phyloP scores from a whole-genome alignment of 2,797 vertebrate species.

The Microctenopoma stevenorrisi region DNA sequence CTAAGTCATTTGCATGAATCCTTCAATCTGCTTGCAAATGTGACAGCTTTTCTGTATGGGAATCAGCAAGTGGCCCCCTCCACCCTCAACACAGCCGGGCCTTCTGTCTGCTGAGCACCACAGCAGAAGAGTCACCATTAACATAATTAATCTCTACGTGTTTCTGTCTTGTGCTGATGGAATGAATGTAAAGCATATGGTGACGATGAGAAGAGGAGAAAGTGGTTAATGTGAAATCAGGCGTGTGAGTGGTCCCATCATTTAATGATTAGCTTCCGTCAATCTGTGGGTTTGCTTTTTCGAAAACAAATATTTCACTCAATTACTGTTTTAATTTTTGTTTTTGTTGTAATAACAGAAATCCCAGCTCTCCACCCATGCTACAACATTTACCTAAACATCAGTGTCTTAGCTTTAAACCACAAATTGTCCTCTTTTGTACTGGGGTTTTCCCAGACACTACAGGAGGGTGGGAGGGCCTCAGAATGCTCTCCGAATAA shows the following conservation, averaged over 20 bases:
- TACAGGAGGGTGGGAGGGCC: constrained; percentile 61
- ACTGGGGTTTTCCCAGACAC: constrained; percentile 64
- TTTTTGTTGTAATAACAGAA: constrained; percentile 41
- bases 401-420: constrained; percentile 48
- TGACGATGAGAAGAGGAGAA: constrained; percentile 57
- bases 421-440: constrained; percentile 52
- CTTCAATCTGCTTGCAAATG: constrained; percentile 55
- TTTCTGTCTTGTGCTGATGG: constrained; percentile 35
- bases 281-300: constrained; percentile 26
- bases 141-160: constrained; percentile 73
- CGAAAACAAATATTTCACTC: constrained; percentile 22
- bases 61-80: constrained; percentile 40
- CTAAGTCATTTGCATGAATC: constrained; percentile 71
- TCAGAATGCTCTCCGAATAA: constrained; percentile 59
- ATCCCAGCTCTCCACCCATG: constrained; percentile 28
- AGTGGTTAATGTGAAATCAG: constrained; percentile 54
- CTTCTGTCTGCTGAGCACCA: constrained; percentile 44
- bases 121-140: constrained; percentile 62
- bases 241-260: constrained; percentile 28
- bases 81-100: neutral
- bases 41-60: constrained; percentile 48
- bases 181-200: constrained; percentile 76
- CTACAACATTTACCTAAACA: constrained; percentile 60
- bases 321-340: constrained; percentile 49
- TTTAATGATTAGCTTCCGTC: constrained; percentile 42